A percentile compares a stretch with the other conserved stretches of the same genome.
Evolutionary conservation across 2,888 invertebrate genomes (phyloP).

Genomic region (Muscina levida): DNA sequence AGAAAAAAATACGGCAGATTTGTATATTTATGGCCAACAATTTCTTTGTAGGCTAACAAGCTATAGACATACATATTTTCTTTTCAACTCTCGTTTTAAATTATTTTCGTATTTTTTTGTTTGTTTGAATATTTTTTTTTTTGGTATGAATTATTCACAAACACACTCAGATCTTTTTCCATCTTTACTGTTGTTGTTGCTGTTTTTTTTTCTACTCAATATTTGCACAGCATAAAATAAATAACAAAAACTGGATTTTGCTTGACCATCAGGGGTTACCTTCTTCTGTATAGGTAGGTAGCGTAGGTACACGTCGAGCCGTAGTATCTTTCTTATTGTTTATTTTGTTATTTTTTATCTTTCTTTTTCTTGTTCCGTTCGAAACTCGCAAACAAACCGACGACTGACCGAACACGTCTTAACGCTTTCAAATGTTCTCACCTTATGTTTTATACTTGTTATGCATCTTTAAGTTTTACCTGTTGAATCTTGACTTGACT

Average conservation of each 20-base stretch:
- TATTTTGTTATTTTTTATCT: slow-evolving; percentile 54
- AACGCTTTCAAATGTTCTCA: slow-evolving; percentile 74
- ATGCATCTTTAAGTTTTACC: slow-evolving; percentile 52
- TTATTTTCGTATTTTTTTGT: not conserved
- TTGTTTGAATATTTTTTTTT: slow-evolving; percentile 3
- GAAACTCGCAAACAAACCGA: not conserved
- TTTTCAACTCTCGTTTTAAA: slow-evolving; percentile 1
- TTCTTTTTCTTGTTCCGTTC: not conserved
- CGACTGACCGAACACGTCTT: slow-evolving; percentile 70
- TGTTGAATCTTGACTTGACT: slow-evolving; percentile 53
- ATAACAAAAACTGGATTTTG: slow-evolving; percentile 74
- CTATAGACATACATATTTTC: no score
- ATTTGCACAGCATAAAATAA: slow-evolving; percentile 62
- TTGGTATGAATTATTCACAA: not conserved
- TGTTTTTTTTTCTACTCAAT: no score
- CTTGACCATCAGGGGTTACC: slow-evolving; percentile 67
- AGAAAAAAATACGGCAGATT: no score
- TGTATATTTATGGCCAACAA: no score
- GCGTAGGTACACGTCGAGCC: no score
- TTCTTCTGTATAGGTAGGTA: slow-evolving; percentile 39
- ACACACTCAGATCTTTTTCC: slow-evolving; percentile 31
- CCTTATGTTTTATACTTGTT: slow-evolving; percentile 58
- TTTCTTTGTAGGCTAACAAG: no score
- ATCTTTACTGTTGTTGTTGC: no score
- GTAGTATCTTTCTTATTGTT: slow-evolving; percentile 52